Conservation (phyloP, 2,888 invertebrate species). For the Abrostola triplasia region DNA sequence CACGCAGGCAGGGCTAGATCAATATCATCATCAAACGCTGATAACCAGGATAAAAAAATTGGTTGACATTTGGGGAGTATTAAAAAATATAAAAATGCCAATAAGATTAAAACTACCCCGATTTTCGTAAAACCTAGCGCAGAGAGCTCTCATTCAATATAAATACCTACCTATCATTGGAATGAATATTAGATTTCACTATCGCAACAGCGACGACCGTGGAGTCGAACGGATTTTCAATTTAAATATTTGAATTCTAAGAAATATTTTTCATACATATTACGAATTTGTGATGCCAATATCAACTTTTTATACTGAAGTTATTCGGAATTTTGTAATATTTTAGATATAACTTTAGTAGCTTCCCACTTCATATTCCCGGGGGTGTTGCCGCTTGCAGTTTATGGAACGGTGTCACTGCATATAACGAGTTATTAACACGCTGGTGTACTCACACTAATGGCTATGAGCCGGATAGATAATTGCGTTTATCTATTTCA, state of each 20-base stretch:
- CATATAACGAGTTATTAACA: conserved; percentile 4
- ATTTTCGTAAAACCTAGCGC: conserved; percentile 63
- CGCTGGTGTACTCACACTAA: conserved; percentile 2
- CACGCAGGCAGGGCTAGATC: too few relatives aligned
- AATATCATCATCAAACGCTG: too few relatives aligned
- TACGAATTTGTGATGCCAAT: too few relatives aligned
- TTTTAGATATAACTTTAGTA: too few relatives aligned
- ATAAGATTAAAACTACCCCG: conserved; percentile 65
- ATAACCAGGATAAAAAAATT: not conserved
- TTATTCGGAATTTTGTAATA: too few relatives aligned
- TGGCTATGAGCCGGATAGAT: not conserved
- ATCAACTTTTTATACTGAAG: too few relatives aligned
- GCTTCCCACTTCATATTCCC: too few relatives aligned
- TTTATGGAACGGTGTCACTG: not conserved
- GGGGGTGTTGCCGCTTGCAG: too few relatives aligned
- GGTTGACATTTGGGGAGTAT: conserved; percentile 26
- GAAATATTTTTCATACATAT: not conserved
- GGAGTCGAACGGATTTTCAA: conserved; percentile 53
- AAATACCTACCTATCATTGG: conserved; percentile 77
- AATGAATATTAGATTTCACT: conserved; percentile 84
- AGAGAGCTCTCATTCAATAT: conserved; percentile 70
- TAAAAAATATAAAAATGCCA: conserved; percentile 57
- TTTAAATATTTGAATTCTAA: conserved; percentile 28
- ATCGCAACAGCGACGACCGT: conserved; percentile 65
- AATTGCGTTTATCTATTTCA: too few relatives aligned